These are phyloP conservation scores for Spisula solida DNA, from an alignment of 2,888 invertebrate genomes.

Conservation along the genomic window DNA sequence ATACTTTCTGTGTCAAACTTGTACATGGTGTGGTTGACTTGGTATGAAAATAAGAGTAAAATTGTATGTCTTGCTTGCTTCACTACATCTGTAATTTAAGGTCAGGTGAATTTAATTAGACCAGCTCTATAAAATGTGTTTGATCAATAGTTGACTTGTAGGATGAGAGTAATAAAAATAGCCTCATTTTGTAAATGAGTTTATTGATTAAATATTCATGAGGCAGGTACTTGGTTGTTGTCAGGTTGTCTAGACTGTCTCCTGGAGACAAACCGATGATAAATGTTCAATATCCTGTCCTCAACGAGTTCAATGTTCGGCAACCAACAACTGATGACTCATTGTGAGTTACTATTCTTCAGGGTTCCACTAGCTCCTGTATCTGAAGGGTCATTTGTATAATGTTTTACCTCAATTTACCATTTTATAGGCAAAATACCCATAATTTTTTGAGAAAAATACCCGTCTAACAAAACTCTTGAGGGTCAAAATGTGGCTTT, in stretches of 20 bases:
- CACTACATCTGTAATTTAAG: neutral
- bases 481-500: too few relatives aligned
- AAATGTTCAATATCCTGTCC: neutral
- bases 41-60: neutral
- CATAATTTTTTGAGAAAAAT: too few relatives aligned
- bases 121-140: neutral
- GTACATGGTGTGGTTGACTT: neutral
- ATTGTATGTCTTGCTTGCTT: neutral
- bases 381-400: too few relatives aligned
- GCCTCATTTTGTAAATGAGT: neutral
- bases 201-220: conserved; percentile 17
- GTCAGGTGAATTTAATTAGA: neutral
- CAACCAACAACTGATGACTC: neutral
- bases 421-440: too few relatives aligned
- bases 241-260: neutral
- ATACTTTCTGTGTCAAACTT: too few relatives aligned
- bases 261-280: neutral
- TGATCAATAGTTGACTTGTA: neutral
- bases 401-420: too few relatives aligned
- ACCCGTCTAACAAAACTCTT: too few relatives aligned
- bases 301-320: neutral
- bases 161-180: neutral
- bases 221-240: conserved; percentile 11
- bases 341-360: neutral
- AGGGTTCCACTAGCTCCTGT: too few relatives aligned